These are phyloP conservation scores for Calyptommatus sinebrachiatus DNA, from an alignment of 2,113 vertebrate species.

Conservation along the genomic window DNA sequence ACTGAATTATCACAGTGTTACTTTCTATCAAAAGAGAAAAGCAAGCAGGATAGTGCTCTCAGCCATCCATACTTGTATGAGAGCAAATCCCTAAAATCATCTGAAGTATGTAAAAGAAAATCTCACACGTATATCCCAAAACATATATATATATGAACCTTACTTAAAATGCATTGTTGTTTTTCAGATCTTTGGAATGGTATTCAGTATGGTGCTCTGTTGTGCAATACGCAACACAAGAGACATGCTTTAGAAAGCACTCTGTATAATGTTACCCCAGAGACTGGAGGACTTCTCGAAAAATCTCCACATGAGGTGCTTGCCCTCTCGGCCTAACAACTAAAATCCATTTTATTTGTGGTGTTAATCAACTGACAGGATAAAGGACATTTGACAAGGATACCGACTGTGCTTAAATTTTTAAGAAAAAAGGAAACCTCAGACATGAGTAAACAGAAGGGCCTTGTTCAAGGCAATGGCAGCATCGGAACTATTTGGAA, in stretches of 20 bases:
- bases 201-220: conserved; percentile 98
- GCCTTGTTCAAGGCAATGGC: conserved; percentile 46
- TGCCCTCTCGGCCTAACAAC: conserved; percentile 65
- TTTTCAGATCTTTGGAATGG: conserved; percentile 94
- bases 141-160: conserved; percentile 12
- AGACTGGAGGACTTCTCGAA: conserved; percentile 48
- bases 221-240: conserved; percentile 91
- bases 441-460: conserved; percentile 36
- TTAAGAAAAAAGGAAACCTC: conserved; percentile 36
- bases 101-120: background rate
- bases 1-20: background rate
- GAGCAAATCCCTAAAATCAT: conserved; percentile 5
- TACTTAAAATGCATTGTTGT: conserved; percentile 59
- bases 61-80: background rate
- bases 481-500: conserved; percentile 52
- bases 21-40: no score
- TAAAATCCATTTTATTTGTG: conserved; percentile 65
- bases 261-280: conserved; percentile 38
- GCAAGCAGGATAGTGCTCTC: background rate
- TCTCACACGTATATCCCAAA: background rate
- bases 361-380: conserved; percentile 64
- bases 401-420: conserved; percentile 39
- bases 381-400: conserved; percentile 43
- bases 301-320: conserved; percentile 62
- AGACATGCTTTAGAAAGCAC: conserved; percentile 83